These are phyloP conservation scores for Leptinotarsa defecta DNA, from an alignment of 1,140 invertebrate genomes.

Conservation along the genomic window DNA sequence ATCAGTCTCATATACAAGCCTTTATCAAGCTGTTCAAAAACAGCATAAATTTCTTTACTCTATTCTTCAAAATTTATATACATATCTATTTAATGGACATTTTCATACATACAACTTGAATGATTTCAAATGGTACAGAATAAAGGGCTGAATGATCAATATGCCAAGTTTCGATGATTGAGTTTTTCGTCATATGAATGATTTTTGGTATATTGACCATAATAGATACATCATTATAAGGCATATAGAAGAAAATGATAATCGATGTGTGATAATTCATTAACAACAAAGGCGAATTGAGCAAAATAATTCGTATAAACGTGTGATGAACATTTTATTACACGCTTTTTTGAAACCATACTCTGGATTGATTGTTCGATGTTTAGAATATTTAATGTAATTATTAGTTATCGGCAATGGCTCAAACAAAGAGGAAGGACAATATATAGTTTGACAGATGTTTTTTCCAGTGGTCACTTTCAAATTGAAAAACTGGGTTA, in stretches of 20 bases:
- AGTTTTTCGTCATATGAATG: not conserved
- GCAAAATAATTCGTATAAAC: constrained; percentile 11
- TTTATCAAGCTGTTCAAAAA: constrained; percentile 31
- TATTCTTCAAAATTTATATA: constrained; percentile 21
- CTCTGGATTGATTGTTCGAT: constrained; percentile 49
- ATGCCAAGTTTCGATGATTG: not conserved
- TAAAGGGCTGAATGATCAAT: not conserved
- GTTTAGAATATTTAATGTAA: constrained; percentile 44
- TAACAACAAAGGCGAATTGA: not conserved
- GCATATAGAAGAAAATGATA: not conserved
- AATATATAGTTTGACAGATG: no score
- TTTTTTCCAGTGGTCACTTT: no score
- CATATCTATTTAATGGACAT: constrained; percentile 26
- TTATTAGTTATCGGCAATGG: no score
- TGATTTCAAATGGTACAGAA: no score
- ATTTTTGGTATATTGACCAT: not conserved
- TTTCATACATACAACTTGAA: constrained; percentile 26
- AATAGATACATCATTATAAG: no score
- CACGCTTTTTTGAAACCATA: constrained; percentile 12
- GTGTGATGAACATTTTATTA: not conserved
- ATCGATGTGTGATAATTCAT: constrained; percentile 7
- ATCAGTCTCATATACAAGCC: constrained; percentile 56
- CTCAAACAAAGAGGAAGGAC: no score
- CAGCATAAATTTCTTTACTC: constrained; percentile 21
- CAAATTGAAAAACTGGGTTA: no score